These are phyloP conservation scores for Onychomys torridus DNA, from an alignment of 2,797 vertebrate genomes.

Conservation along the genomic window DNA sequence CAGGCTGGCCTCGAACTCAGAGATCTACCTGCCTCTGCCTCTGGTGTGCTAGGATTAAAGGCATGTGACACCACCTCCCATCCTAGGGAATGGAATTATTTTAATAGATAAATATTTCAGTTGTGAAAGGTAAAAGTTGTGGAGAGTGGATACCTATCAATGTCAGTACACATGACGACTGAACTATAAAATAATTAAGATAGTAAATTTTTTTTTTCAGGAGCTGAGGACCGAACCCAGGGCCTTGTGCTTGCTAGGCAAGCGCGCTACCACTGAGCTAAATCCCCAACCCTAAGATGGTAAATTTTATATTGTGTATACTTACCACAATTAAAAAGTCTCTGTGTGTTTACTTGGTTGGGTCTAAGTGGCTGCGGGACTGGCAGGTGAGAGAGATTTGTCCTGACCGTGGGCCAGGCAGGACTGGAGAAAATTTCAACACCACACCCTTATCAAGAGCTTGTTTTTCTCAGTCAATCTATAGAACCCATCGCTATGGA, in stretches of 20 bases:
- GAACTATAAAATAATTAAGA: neutral
- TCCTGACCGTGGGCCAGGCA: too few relatives aligned
- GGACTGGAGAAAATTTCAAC: too few relatives aligned
- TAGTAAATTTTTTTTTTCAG: neutral
- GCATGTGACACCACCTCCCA: neutral
- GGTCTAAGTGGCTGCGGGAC: too few relatives aligned
- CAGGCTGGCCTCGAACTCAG: neutral
- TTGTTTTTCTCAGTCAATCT: neutral
- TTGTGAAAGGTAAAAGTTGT: neutral
- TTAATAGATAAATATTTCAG: neutral
- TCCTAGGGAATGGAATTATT: neutral
- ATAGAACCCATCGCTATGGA: neutral
- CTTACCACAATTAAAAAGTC: neutral
- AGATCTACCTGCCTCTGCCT: neutral
- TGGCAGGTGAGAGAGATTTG: too few relatives aligned
- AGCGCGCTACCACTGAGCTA: too few relatives aligned
- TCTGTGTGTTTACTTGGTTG: too few relatives aligned
- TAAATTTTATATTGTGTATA: neutral
- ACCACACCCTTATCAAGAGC: neutral
- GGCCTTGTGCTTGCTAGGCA: too few relatives aligned
- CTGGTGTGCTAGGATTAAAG: neutral
- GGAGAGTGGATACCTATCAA: neutral
- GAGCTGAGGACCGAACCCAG: too few relatives aligned
- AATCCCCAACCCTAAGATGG: too few relatives aligned
- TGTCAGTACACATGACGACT: neutral